Percentiles rank a stretch among this genome's conserved stretches.
Evolutionary conservation across 2,888 invertebrate genomes (phyloP).

Genomic region (Cheilosia vulpina): DNA sequence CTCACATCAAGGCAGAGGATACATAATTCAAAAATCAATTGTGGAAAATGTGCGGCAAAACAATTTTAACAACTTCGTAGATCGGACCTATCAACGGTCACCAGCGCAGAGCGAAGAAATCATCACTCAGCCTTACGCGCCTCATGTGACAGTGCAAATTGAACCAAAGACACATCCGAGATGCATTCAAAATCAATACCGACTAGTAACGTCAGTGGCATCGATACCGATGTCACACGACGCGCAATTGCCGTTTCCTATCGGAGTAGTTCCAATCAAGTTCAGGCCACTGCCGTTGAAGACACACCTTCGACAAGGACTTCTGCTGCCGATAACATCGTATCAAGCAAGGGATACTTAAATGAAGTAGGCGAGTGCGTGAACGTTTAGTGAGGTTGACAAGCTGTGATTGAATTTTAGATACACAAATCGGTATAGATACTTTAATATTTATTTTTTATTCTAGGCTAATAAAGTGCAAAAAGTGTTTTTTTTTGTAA

Average conservation of each 20-base stretch:
- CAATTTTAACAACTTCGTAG: neutral
- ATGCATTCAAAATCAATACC: slow-evolving; percentile 7
- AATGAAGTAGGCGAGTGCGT: slow-evolving; percentile 22
- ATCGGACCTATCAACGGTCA: neutral
- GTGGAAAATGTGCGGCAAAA: neutral
- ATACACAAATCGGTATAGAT: neutral
- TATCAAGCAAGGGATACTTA: slow-evolving; percentile 50
- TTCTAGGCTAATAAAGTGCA: neutral
- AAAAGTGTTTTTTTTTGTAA: neutral
- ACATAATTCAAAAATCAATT: neutral
- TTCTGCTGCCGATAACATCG: slow-evolving; percentile 54
- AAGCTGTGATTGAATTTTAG: slow-evolving; percentile 58
- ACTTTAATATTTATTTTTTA: slow-evolving; percentile 40
- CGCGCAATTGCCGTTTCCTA: slow-evolving; percentile 46
- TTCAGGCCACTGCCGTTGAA: slow-evolving; percentile 61
- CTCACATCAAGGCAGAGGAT: neutral
- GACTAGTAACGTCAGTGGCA: slow-evolving; percentile 22
- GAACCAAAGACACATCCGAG: slow-evolving; percentile 2
- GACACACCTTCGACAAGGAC: slow-evolving; percentile 49
- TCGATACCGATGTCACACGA: slow-evolving; percentile 44
- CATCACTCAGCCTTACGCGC: slow-evolving; percentile 5
- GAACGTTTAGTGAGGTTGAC: slow-evolving; percentile 17
- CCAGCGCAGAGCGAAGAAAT: slow-evolving; percentile 12
- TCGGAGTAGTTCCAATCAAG: slow-evolving; percentile 62
- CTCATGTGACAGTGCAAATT: slow-evolving; percentile 14